Evolutionary conservation across 2,113 vertebrate species (phyloP).

Genomic region (Amblyopsis rosae): DNA sequence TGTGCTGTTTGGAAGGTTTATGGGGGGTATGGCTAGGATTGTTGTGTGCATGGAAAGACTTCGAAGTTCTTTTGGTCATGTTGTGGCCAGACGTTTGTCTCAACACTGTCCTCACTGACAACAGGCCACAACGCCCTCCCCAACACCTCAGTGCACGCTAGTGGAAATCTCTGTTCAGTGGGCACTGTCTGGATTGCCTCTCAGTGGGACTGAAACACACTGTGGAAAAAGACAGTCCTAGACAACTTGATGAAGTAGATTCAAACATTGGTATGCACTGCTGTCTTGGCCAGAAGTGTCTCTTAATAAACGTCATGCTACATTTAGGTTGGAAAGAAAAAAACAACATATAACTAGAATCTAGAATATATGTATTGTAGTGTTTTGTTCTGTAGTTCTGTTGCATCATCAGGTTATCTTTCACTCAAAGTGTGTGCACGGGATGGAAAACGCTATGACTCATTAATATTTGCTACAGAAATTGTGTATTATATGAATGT

Average conservation of each 20-base stretch:
- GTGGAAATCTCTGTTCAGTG: constrained; percentile 44
- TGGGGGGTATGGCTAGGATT: constrained; percentile 44
- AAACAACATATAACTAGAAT: neutral
- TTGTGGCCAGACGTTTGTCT: constrained; percentile 62
- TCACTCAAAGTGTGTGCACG: too few relatives aligned
- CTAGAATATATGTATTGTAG: too few relatives aligned
- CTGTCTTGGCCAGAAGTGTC: neutral
- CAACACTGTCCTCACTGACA: constrained; percentile 27
- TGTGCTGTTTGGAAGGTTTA: constrained; percentile 59
- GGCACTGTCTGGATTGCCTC: constrained; percentile 28
- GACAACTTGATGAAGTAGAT: neutral
- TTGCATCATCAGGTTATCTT: too few relatives aligned
- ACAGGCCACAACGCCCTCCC: constrained; percentile 35
- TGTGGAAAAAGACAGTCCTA: constrained; percentile 3
- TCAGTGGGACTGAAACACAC: constrained; percentile 17
- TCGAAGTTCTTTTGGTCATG: constrained; percentile 75
- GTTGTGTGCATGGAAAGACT: constrained; percentile 56
- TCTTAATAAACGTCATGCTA: neutral
- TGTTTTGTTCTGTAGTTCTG: too few relatives aligned
- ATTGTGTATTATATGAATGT: too few relatives aligned
- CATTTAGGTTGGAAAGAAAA: neutral
- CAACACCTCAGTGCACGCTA: constrained; percentile 41
- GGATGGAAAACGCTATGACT: too few relatives aligned
- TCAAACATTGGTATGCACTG: neutral
- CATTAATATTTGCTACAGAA: too few relatives aligned